Conservation (phyloP, 2,888 invertebrate species). For the Elegia similella region DNA sequence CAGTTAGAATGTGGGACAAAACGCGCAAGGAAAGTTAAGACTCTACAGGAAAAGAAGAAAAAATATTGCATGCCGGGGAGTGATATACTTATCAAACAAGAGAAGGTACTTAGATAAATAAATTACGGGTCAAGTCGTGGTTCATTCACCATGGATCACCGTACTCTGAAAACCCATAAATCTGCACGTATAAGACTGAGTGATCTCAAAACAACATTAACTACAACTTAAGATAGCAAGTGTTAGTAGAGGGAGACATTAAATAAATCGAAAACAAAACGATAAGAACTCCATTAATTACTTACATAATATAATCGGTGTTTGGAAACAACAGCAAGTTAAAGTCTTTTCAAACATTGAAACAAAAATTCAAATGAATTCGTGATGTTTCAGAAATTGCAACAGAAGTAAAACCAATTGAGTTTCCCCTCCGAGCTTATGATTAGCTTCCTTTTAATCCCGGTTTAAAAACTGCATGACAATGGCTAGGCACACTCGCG, state of each 20-base stretch:
- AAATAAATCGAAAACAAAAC: too few species aligned
- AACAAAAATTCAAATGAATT: constrained; percentile 17
- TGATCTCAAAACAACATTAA: background rate
- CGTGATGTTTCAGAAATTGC: constrained; percentile 29
- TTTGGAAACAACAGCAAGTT: background rate
- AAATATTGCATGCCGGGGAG: background rate
- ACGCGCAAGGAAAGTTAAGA: background rate
- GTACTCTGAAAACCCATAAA: too few species aligned
- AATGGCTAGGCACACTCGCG: constrained; percentile 58
- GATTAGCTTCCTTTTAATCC: constrained; percentile 75
- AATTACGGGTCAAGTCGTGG: too few species aligned
- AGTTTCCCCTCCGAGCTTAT: constrained; percentile 48
- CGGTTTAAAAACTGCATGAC: constrained; percentile 70
- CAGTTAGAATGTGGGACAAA: background rate
- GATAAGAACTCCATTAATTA: background rate
- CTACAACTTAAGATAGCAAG: too few species aligned
- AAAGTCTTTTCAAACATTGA: background rate
- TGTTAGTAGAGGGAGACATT: too few species aligned
- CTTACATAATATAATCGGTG: background rate
- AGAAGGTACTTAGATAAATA: too few species aligned
- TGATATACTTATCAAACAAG: too few species aligned
- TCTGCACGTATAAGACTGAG: too few species aligned
- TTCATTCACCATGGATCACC: too few species aligned
- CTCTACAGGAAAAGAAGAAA: background rate
- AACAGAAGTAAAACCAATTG: constrained; percentile 35